Evolutionary conservation across 2,113 vertebrate genomes (phyloP), one percentile per base, ranked within the genome.

Genomic region (Phylloscopus trochiloides): DNA sequence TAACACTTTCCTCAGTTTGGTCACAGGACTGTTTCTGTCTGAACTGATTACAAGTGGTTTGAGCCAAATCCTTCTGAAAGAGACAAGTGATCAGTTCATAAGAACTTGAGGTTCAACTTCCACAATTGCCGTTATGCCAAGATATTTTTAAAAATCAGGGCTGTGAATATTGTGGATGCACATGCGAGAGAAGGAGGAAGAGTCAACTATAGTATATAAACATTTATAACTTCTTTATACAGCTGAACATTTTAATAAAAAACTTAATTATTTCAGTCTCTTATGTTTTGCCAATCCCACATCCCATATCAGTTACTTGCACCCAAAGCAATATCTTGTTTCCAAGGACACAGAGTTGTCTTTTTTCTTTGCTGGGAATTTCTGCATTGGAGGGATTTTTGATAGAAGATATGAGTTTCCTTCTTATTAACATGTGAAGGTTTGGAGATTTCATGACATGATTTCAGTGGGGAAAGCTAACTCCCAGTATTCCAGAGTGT

Each of bases 241-340:
- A 90, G 12, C 65, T 94, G 48, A 89, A 72, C 40, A 92, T 90
- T 96, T 95, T 96, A 97, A 94, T 96, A 77, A 72, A 95, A 95
- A 93, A 61, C 0, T 28, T 74, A 88, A 90, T 97, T 93, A 94
- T 95, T 87, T 93, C 75, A 75, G 29, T 80, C 62, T 96, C 75
- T 94, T 54, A 66, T 34, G 42, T 89, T 93, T 95, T 95, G 71
- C 50, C 86, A 88, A 1, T 92, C 59, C 48, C 17, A 40, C 38
- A 93, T 96, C 85, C 70, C 90, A 59, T 86, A 79, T 95, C 79
- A 78, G 67, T 88, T 96, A n/a, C 76, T 95, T 94, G 25, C 73
- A 96, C 70, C 66, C 82, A 96, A 86, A 96, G 70, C 87, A 97
- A 89, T 95, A 91, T 92, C 74, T 96, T 85, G 62, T 96, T 97